Evolutionary conservation across 1,140 invertebrate species (phyloP).

Genomic region (Parasteatoda tepidariorum): DNA sequence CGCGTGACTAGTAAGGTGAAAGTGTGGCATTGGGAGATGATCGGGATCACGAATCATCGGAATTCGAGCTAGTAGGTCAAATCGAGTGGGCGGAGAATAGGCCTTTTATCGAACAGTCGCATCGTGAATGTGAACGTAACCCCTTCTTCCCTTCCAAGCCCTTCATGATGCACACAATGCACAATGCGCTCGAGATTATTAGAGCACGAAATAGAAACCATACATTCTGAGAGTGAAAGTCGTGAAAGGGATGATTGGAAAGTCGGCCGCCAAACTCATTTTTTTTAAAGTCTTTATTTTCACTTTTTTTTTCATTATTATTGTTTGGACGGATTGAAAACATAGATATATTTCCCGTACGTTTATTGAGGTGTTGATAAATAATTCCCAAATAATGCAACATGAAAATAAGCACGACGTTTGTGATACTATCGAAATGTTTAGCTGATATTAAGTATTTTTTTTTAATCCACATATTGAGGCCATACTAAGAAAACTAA

Average conservation of each 20-base stretch:
- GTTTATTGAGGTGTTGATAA: neutral
- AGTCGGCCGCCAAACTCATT: neutral
- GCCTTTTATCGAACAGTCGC: neutral
- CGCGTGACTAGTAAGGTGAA: neutral
- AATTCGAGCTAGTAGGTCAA: slow-evolving; percentile 6
- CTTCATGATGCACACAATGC: neutral
- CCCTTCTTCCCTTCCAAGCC: neutral
- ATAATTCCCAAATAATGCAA: too few species aligned
- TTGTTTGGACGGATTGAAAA: neutral
- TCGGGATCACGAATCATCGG: neutral
- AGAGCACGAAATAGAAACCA: slow-evolving; percentile 3
- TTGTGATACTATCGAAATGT: too few species aligned
- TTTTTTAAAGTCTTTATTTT: neutral
- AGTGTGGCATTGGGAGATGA: neutral
- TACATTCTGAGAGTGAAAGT: neutral
- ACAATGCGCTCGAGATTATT: neutral
- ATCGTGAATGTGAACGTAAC: neutral
- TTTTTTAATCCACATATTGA: too few species aligned
- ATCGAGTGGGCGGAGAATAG: neutral
- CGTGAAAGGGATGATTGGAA: neutral
- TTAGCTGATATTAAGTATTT: too few species aligned
- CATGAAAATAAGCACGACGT: too few species aligned
- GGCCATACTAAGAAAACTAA: too few species aligned
- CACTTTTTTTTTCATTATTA: neutral
- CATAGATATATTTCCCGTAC: too few species aligned